Evolutionary conservation across 1,140 invertebrate genomes (phyloP), one percentile per base, ranked within the genome.

Genomic region (Drosophila malerkotliana): DNA sequence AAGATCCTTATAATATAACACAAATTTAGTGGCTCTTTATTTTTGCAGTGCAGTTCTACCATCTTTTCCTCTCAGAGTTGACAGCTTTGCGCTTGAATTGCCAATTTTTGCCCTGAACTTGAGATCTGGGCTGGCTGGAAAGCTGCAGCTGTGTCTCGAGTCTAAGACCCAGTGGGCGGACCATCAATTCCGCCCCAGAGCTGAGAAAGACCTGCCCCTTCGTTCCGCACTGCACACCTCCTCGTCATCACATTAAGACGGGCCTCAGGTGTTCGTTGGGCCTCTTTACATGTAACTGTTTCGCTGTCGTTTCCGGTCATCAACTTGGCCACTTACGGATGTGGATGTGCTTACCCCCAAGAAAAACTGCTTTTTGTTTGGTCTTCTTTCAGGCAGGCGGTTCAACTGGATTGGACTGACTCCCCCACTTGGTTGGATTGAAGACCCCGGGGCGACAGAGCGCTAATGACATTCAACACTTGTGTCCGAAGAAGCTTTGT

Each of bases 61-160:
- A 15, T 32, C 12, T 12, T 62, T 47, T 44, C 53, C 48, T 52
- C 48, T 66, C 21, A n/a, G 44, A 62, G 73, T 59, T 83, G 75
- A 83, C 79, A 79, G 81, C 77, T 82, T 75, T 76, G 82, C 83
- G 79, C 82, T 82, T 88, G 82, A 87, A 73, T 83, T 87, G 81
- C 68, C 64, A 77, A 75, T 75, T 72, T 71, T 75, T 74, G 72
- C 63, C 53, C 60, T 62, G 77, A 85, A 85, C 77, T 81, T 85
- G 68, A 64, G 57, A 62, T 67, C 28, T 30, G 47, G 21, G 30
- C 39, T 63, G 21, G 30, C 39, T 60, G 21, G 39, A 48, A n/a
- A 47, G 32, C 21, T 74, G 72, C 77, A 80, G 77, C 84, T 87
- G 63, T 72, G 54, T 67, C 26, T 28, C 52, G 44, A 39, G 55